phyloP scores from a whole-genome alignment of 2,888 invertebrate genomes.

The Empis stercorea region DNA sequence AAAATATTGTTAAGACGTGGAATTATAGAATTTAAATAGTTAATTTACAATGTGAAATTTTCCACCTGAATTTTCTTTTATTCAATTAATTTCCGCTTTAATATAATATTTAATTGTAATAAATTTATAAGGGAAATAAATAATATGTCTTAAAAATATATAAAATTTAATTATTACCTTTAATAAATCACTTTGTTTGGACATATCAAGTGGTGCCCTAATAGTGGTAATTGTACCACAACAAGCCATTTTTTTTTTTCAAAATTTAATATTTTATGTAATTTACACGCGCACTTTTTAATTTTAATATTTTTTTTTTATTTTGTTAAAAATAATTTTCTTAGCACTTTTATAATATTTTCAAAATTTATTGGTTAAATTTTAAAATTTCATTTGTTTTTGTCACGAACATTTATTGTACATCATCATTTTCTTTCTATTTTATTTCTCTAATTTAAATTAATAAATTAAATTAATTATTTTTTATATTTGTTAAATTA shows the following conservation, averaged over 20 bases:
- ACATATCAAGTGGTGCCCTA: constrained; percentile 62
- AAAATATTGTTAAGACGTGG: too few species aligned
- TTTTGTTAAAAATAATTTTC: neutral
- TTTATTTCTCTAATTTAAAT: too few species aligned
- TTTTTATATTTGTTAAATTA: too few species aligned
- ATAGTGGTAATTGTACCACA: constrained; percentile 62
- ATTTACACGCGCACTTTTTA: neutral
- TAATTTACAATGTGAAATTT: too few species aligned
- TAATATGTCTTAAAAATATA: too few species aligned
- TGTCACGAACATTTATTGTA: neutral
- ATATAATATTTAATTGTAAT: too few species aligned
- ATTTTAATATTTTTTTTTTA: neutral
- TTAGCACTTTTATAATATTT: too few species aligned
- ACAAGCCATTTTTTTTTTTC: constrained; percentile 40
- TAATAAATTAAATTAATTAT: too few species aligned
- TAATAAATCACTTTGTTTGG: constrained; percentile 60
- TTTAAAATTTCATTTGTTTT: neutral
- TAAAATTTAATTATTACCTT: constrained; percentile 44
- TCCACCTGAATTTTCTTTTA: neutral
- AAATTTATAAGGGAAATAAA: too few species aligned
- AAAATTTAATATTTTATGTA: too few species aligned
- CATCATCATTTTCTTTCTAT: neutral
- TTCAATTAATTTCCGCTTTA: too few species aligned
- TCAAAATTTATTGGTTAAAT: neutral
- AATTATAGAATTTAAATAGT: too few species aligned